Evolutionary conservation across 2,888 invertebrate species (phyloP), one percentile per base, ranked within the genome.

Genomic region (Falcaria lacertinaria): DNA sequence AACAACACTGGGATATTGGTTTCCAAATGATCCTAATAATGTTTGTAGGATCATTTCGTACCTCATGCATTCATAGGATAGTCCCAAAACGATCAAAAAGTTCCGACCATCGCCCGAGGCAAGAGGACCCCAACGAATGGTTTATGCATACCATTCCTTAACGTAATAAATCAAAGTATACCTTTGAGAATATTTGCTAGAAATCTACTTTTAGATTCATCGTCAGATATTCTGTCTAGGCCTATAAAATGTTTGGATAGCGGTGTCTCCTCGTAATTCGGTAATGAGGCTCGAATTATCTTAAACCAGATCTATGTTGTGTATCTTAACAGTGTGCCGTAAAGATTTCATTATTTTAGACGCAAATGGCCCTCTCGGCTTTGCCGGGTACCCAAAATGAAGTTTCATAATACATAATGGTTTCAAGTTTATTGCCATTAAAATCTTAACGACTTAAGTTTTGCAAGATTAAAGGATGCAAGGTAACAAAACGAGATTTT

Each of bases 401-500:
- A 37, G 15, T 37, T 37, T 37, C 11, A 14, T 25, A 36, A 36
- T 37, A 37, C 25, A 19, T 37, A 37, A 37, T 37, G 22, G 14
- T 37, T 37, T 37, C 37, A 15, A 37, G 22, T 37, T 36, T 37
- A 37, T 37, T 37, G 17, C 37, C 22, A 22, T 37, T 37, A 22
- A 37, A 37, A 22, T 4, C 15, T 37, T 37, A 37, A 37, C 37
- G 37, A 37, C 37, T 37, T 37, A 22, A 37, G 15, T 37, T 37
- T 37, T 37, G 37, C 37, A 22, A 37, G 37, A 37, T 37, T 25
- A 37, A 37, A 22, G 37, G 37, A 22, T 37, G 37, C 22, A 37
- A 17, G 40, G 40, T 14, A 33, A 33, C 19, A 34, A 40, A n/a
- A 40, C 34, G 19, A 33, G 17, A 33, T 25, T 37, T 37, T 22